phyloP scores from a whole-genome alignment of 2,888 invertebrate genomes.

The Magallana nippona region DNA sequence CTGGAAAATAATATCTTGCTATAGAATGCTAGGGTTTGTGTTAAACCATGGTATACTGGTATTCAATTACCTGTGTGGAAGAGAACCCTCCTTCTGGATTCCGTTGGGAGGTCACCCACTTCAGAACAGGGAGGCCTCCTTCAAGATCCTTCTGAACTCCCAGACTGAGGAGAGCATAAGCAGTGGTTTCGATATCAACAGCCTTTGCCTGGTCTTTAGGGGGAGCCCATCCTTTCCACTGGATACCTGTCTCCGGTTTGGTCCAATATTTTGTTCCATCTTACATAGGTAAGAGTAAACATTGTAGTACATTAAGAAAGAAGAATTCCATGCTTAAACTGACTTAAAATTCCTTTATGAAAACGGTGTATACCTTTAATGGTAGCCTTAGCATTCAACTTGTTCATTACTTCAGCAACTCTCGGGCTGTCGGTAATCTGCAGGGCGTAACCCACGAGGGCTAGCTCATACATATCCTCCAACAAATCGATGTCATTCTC shows the following conservation, averaged over 20 bases:
- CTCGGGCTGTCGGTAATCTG: slow-evolving; percentile 63
- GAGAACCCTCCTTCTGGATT: slow-evolving; percentile 77
- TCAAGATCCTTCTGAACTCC: slow-evolving; percentile 56
- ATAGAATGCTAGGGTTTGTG: too few relatives aligned
- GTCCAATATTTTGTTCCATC: slow-evolving; percentile 72
- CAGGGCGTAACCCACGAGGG: slow-evolving; percentile 73
- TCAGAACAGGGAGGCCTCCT: slow-evolving; percentile 70
- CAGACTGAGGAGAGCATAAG: slow-evolving; percentile 76
- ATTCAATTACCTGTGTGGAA: slow-evolving; percentile 77
- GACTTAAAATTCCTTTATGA: too few relatives aligned
- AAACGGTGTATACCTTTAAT: slow-evolving; percentile 52
- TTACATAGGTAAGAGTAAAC: slow-evolving; percentile 45
- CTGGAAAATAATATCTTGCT: neutral
- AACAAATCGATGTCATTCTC: slow-evolving; percentile 68
- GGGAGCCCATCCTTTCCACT: slow-evolving; percentile 48
- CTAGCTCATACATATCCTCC: slow-evolving; percentile 70
- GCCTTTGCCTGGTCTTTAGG: slow-evolving; percentile 63
- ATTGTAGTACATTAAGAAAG: neutral
- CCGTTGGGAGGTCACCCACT: slow-evolving; percentile 76
- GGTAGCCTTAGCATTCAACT: slow-evolving; percentile 59
- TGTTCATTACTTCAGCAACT: slow-evolving; percentile 52
- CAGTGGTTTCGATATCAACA: slow-evolving; percentile 75
- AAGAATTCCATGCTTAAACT: neutral
- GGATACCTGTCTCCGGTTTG: slow-evolving; percentile 46
- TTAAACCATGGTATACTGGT: too few relatives aligned